Evolutionary conservation across 2,113 vertebrate genomes (phyloP).

Genomic region (Rhodinocichla rosea): DNA sequence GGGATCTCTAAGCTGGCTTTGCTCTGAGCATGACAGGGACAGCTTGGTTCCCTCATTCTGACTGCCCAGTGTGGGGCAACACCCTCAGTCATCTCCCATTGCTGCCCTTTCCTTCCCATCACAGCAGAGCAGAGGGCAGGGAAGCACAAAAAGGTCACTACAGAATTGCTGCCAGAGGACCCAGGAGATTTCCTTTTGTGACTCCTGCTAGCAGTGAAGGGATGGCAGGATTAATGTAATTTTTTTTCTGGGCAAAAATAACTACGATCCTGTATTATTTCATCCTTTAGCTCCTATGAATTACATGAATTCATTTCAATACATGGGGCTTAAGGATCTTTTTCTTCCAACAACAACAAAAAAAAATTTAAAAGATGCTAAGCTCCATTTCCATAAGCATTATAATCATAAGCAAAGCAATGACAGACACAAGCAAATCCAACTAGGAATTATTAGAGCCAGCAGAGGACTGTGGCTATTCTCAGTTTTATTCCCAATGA

Average conservation of each 20-base stretch:
- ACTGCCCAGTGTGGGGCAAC: neutral
- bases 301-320: constrained; percentile 43
- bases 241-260: no score
- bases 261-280: no score
- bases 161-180: neutral
- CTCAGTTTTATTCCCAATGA: neutral
- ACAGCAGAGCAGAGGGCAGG: neutral
- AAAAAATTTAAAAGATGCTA: neutral
- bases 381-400: constrained; percentile 38
- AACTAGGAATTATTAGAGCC: neutral
- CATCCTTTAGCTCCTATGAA: constrained; percentile 28
- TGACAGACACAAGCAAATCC: constrained; percentile 6
- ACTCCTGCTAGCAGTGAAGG: neutral
- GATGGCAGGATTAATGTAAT: constrained; percentile 28
- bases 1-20: neutral
- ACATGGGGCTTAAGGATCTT: constrained; percentile 24
- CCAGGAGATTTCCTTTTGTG: constrained; percentile 9
- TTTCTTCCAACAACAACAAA: neutral
- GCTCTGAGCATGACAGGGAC: neutral
- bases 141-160: neutral
- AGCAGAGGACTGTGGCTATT: neutral
- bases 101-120: neutral
- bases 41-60: neutral
- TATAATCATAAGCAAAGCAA: constrained; percentile 34
- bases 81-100: neutral